phyloP scores from a whole-genome alignment of 2,113 vertebrate genomes.

The Halcyon malimbica region DNA sequence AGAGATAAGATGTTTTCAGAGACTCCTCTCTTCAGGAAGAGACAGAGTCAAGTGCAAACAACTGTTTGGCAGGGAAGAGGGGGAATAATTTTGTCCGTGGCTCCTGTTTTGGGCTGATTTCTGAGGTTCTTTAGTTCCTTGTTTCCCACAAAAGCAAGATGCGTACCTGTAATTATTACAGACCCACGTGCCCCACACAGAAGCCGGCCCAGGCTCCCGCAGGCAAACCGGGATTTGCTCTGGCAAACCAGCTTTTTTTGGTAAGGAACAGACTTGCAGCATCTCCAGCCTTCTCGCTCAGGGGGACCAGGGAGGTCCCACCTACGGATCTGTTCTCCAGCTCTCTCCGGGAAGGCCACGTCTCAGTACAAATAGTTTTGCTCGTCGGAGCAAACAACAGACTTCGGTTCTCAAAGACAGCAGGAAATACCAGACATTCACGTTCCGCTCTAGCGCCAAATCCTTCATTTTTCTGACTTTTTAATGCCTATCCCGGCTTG shows the following conservation, averaged over 20 bases:
- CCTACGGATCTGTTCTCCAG: not conserved
- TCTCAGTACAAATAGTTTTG: not conserved
- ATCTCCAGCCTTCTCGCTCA: not conserved
- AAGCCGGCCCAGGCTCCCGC: not conserved
- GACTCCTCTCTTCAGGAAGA: not conserved
- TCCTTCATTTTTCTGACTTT: not conserved
- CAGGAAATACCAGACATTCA: not conserved
- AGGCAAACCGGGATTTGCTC: not conserved
- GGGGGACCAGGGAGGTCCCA: not conserved
- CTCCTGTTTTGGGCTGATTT: not conserved
- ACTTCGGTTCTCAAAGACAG: not conserved
- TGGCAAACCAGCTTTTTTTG: not conserved
- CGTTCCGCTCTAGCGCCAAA: not conserved
- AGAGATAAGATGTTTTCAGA: not conserved
- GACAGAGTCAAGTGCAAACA: rapidly evolving
- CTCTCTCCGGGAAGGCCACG: not conserved
- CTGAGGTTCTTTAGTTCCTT: not conserved
- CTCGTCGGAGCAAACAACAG: not conserved
- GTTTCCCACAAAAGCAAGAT: not conserved
- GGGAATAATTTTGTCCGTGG: rapidly evolving
- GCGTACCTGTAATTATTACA: not conserved
- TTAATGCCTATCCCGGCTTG: not conserved
- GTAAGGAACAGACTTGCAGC: not conserved
- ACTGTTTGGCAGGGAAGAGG: not conserved
- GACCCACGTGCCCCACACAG: not conserved